phyloP scores from a whole-genome alignment of 2,113 vertebrate species.

The Polypterus senegalus region DNA sequence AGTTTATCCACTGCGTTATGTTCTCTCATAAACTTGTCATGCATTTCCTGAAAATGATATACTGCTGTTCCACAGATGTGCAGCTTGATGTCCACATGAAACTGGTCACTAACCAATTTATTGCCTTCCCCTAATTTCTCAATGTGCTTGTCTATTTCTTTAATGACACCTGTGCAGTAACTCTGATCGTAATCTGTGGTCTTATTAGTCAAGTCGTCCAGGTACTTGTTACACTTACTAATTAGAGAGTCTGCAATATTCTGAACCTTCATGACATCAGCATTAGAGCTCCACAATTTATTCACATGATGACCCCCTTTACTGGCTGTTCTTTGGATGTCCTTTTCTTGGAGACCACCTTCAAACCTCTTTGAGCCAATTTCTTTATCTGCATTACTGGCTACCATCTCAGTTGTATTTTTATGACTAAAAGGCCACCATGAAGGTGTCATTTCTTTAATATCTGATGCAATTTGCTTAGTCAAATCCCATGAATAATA shows the following conservation, averaged over 20 bases:
- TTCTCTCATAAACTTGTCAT: neutral
- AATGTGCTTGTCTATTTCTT: neutral
- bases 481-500: too few species aligned
- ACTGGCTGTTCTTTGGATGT: too few species aligned
- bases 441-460: neutral
- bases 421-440: neutral
- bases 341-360: too few species aligned
- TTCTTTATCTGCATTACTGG: neutral
- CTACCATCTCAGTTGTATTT: neutral
- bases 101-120: neutral
- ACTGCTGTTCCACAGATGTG: neutral
- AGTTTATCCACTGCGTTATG: slow-evolving; percentile 12
- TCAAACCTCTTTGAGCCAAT: too few species aligned
- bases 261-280: neutral
- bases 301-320: neutral
- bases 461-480: neutral
- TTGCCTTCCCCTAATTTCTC: neutral
- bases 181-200: slow-evolving; percentile 14
- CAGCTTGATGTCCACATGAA: neutral
- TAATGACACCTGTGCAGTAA: neutral
- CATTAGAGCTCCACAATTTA: neutral
- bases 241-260: neutral
- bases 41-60: too few species aligned
- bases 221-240: neutral
- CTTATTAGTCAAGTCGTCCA: neutral